These are phyloP conservation scores for Malacoctenus gilli DNA, from an alignment of 2,797 vertebrate species.

Conservation along the genomic window DNA sequence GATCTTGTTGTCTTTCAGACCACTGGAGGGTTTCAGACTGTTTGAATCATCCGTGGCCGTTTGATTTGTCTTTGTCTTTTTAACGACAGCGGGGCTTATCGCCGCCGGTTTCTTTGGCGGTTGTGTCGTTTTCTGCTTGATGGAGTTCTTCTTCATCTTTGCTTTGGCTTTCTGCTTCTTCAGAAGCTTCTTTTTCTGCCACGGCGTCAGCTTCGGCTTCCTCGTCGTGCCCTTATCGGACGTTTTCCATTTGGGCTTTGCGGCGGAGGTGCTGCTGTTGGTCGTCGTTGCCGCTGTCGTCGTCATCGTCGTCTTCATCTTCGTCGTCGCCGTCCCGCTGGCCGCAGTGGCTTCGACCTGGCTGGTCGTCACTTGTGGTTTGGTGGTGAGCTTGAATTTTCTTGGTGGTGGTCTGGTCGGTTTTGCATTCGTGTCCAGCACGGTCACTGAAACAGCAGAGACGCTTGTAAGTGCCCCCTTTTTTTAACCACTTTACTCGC, in stretches of 20 bases:
- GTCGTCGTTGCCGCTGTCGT: too few species aligned
- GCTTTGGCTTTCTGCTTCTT: slow-evolving; percentile 25
- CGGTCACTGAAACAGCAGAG: slow-evolving; percentile 73
- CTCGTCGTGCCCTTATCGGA: slow-evolving; percentile 1
- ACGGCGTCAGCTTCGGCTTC: slow-evolving; percentile 20
- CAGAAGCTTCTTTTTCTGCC: slow-evolving; percentile 39
- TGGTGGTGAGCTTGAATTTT: slow-evolving; percentile 66
- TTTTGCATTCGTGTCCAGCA: slow-evolving; percentile 70
- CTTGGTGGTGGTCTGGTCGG: slow-evolving; percentile 76
- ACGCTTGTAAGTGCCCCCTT: slow-evolving; percentile 28
- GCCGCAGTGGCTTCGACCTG: slow-evolving; percentile 7
- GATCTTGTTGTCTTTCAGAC: slow-evolving; percentile 14
- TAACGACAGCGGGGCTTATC: background rate
- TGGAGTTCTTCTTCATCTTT: slow-evolving; percentile 28
- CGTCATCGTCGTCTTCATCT: too few species aligned
- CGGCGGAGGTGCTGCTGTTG: background rate
- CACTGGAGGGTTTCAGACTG: background rate
- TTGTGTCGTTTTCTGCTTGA: slow-evolving; percentile 15
- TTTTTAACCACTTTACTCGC: slow-evolving; percentile 21
- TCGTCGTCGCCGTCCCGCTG: slow-evolving; percentile 1
- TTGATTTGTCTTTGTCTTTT: slow-evolving; percentile 26
- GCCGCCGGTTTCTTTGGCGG: background rate
- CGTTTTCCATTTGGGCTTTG: slow-evolving; percentile 19
- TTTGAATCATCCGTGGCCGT: background rate
- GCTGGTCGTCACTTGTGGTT: slow-evolving; percentile 36